Conservation (phyloP, 2,888 invertebrate genomes). For the Caenorhabditis panamensis region DNA sequence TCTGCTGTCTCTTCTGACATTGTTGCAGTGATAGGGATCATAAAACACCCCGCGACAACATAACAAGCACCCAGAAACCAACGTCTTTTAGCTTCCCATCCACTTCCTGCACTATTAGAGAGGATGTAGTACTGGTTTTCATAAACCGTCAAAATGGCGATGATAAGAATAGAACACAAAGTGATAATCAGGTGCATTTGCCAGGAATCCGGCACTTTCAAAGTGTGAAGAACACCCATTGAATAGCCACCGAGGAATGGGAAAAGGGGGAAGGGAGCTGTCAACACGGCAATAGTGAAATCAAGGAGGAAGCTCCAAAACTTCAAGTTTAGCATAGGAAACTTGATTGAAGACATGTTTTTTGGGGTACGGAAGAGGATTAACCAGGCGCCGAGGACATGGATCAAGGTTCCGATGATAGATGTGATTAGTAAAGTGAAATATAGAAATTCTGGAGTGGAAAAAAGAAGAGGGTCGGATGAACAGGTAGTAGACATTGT, state of each 20-base stretch:
- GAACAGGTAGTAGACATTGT: neutral
- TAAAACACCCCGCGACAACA: neutral
- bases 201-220: too few species aligned
- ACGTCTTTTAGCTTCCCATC: neutral
- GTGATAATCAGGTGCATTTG: too few species aligned
- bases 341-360: slow-evolving; percentile 28
- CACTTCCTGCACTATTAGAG: neutral
- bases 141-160: neutral
- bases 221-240: slow-evolving; percentile 13
- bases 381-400: slow-evolving; percentile 23
- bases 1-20: neutral
- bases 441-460: slow-evolving; percentile 16
- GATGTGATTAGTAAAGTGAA: neutral
- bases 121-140: neutral
- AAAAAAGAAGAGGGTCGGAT: neutral
- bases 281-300: slow-evolving; percentile 1
- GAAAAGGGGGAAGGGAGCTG: slow-evolving; percentile 11
- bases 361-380: slow-evolving; percentile 24
- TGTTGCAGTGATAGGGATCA: neutral
- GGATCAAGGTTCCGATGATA: slow-evolving; percentile 9
- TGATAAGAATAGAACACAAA: neutral
- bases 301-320: slow-evolving; percentile 35
- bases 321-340: slow-evolving; percentile 32
- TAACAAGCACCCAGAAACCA: neutral
- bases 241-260: slow-evolving; percentile 17